These are phyloP conservation scores for Blennius ocellaris DNA, from an alignment of 2,113 vertebrate species.

Conservation along the genomic window DNA sequence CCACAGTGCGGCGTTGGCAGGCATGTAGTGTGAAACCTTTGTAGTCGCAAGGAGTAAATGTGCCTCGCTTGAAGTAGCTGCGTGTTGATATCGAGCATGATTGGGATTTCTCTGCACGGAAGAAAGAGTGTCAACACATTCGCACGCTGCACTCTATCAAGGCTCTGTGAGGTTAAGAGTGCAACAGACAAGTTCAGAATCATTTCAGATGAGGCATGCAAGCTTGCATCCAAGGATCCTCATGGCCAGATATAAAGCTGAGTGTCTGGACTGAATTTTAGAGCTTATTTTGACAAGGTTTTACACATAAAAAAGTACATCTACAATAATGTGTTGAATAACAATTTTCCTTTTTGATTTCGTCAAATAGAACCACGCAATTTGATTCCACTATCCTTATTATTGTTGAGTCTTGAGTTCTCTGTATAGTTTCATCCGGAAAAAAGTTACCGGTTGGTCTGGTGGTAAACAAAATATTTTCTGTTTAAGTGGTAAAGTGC, in stretches of 20 bases:
- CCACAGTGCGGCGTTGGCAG: conserved; percentile 6
- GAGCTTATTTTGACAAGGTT: not conserved
- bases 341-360: not conserved
- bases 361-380: not conserved
- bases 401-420: not conserved
- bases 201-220: conserved; percentile 44
- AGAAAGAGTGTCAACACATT: conserved; percentile 56
- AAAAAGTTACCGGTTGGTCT: too few relatives aligned
- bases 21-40: conserved; percentile 4
- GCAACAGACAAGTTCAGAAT: conserved; percentile 56
- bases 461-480: too few relatives aligned
- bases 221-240: conserved; percentile 10
- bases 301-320: not conserved
- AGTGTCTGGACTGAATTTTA: not conserved
- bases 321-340: not conserved
- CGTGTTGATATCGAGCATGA: conserved; percentile 31
- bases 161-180: conserved; percentile 60
- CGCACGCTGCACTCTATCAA: conserved; percentile 63
- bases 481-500: too few relatives aligned
- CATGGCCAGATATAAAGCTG: conserved; percentile 25
- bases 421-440: too few relatives aligned
- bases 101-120: conserved; percentile 63
- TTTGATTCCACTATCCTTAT: not conserved
- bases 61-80: conserved; percentile 1
- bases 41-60: conserved; percentile 19